These are phyloP conservation scores for Myzus persicae DNA, from an alignment of 1,140 invertebrate species.

Conservation along the genomic window DNA sequence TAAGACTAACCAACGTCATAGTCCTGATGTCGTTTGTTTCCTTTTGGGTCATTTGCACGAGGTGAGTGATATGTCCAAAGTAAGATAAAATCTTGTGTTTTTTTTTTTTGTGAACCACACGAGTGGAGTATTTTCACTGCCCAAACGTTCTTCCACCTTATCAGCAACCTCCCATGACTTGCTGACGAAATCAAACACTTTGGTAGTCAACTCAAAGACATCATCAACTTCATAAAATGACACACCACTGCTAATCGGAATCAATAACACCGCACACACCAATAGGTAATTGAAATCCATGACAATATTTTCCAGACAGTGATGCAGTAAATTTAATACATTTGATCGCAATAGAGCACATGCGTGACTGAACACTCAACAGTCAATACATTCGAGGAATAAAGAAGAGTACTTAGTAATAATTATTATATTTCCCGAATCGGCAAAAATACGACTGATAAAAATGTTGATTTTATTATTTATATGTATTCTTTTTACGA, in stretches of 20 bases:
- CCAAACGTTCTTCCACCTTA: background rate
- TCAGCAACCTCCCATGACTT: slow-evolving; percentile 20
- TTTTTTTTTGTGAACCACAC: slow-evolving; percentile 29
- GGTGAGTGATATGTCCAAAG: background rate
- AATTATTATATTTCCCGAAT: background rate
- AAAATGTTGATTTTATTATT: background rate
- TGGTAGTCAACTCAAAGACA: slow-evolving; percentile 6
- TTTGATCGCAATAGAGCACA: background rate
- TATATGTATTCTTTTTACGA: background rate
- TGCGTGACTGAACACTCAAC: background rate
- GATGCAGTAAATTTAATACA: background rate
- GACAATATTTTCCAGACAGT: background rate
- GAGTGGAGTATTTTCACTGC: background rate
- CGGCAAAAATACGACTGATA: background rate
- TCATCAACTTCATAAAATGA: background rate
- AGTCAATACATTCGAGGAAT: background rate
- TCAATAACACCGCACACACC: background rate
- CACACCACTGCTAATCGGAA: background rate
- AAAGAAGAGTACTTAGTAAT: background rate
- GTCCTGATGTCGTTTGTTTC: slow-evolving; percentile 22
- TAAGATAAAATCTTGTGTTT: background rate
- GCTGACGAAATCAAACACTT: background rate
- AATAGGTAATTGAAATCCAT: background rate
- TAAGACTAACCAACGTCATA: slow-evolving; percentile 27
- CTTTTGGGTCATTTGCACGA: background rate